A percentile compares a stretch with the other conserved stretches of the same genome.
These are phyloP conservation scores for Scaptomyza montana DNA, from an alignment of 1,140 invertebrate species.

Conservation along the genomic window DNA sequence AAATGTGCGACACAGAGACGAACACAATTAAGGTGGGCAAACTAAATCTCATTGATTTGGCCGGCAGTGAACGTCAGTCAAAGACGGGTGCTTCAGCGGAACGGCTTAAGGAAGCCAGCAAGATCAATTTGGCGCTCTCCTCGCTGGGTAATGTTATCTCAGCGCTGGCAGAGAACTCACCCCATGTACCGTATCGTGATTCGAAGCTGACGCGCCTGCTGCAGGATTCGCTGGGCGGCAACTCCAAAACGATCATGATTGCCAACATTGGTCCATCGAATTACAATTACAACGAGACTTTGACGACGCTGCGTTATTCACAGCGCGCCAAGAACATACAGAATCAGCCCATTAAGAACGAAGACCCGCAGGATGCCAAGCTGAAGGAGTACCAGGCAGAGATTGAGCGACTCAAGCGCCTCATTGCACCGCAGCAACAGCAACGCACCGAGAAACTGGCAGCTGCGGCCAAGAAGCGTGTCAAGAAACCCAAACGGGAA, in stretches of 20 bases:
- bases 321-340: constrained; percentile 97
- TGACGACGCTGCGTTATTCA: constrained; percentile 96
- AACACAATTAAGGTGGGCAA: constrained; percentile 89
- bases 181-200: constrained; percentile 96
- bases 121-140: constrained; percentile 97
- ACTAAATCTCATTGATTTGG: constrained; percentile 90
- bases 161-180: constrained; percentile 94
- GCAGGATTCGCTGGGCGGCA: constrained; percentile 97
- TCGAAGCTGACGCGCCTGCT: constrained; percentile 96
- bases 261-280: constrained; percentile 98
- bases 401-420: constrained; percentile 88
- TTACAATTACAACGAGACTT: constrained; percentile 97
- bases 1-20: constrained; percentile 93
- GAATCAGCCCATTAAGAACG: constrained; percentile 97
- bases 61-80: constrained; percentile 94
- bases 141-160: constrained; percentile 97
- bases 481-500: constrained; percentile 66
- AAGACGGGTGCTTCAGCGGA: constrained; percentile 96
- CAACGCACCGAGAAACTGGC: constrained; percentile 71
- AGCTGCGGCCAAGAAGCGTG: constrained; percentile 55
- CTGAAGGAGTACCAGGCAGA: constrained; percentile 94
- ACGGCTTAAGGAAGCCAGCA: constrained; percentile 96
- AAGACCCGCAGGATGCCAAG: constrained; percentile 97
- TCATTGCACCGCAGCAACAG: constrained; percentile 84
- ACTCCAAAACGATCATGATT: constrained; percentile 98